Evolutionary conservation across 2,888 invertebrate genomes (phyloP), one percentile per base, ranked within the genome.

Genomic region (Neria commutata): DNA sequence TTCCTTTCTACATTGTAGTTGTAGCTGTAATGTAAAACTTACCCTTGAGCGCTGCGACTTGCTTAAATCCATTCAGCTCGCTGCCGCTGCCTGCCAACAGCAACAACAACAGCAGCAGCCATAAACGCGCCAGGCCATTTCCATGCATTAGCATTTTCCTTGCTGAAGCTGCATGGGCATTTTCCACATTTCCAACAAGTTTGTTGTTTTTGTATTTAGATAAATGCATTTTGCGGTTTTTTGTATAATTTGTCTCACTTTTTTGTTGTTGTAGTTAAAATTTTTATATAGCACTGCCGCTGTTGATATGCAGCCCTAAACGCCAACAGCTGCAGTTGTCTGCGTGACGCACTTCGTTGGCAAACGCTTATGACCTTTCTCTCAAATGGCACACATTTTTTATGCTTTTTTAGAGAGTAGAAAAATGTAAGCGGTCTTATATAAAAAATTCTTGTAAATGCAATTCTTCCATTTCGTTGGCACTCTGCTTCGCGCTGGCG

Each of bases 1-100:
- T 37, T 37, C 37, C n/a, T n/a, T 37, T 37, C n/a, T n/a, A 14
- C n/a, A 37, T 37, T n/a, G 3, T n/a, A n/a, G n/a, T 42, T 21
- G 42, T 8, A 29, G 25, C n/a, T n/a, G n/a, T n/a, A n/a, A n/a
- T n/a, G n/a, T n/a, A 24, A 63, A 58, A 77, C 77, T 77, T 77
- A 77, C 77, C 77, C 79, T 77, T 77, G 72, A 77, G 78, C 67
- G 79, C 79, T 62, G 74, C 71, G 70, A 77, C 78, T 71, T 70
- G 70, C 67, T 73, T 71, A 73, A 78, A 76, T 77, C 79, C 77
- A 74, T 73, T 72, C 76, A 78, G 78, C 73, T 77, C 74, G 67
- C 72, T 69, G 62, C 69, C 63, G 54, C 66, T 63, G 62, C 65
- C 60, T 55, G 71, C 57, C 65, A 72, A 58, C 67, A 68, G 58